Evolutionary conservation across 2,797 vertebrate genomes (phyloP).

Genomic region (Varecia variegata): DNA sequence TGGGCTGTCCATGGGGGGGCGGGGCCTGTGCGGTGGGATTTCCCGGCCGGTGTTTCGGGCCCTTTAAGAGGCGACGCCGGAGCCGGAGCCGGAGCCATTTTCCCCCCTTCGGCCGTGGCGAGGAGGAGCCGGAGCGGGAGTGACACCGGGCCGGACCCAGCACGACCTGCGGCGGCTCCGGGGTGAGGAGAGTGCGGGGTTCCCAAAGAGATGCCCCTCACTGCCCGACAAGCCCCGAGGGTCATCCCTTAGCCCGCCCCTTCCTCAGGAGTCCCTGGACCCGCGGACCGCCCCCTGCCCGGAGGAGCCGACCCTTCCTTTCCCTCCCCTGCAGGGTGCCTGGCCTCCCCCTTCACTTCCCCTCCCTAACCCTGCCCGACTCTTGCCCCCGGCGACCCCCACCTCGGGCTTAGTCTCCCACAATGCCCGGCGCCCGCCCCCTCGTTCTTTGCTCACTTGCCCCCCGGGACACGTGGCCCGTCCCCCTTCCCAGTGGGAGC

Average conservation of each 20-base stretch:
- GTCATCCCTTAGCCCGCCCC: neutral
- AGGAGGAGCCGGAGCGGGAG: constrained; percentile 80
- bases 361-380: neutral
- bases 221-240: neutral
- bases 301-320: constrained; percentile 47
- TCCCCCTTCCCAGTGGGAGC: constrained; percentile 48
- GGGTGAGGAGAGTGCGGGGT: constrained; percentile 70
- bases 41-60: constrained; percentile 80
- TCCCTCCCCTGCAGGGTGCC: constrained; percentile 5
- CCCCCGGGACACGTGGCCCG: constrained; percentile 73
- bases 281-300: constrained; percentile 11
- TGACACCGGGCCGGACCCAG: constrained; percentile 70
- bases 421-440: constrained; percentile 18
- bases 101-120: constrained; percentile 84
- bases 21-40: constrained; percentile 82
- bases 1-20: constrained; percentile 85
- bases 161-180: constrained; percentile 68
- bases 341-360: neutral
- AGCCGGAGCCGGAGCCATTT: constrained; percentile 84
- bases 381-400: neutral
- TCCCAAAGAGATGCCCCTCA: neutral
- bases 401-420: neutral
- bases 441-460: constrained; percentile 49
- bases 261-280: constrained; percentile 31
- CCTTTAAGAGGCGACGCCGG: constrained; percentile 85